Evolutionary conservation across 2,113 vertebrate species (phyloP).

Genomic region (Strix aluco): DNA sequence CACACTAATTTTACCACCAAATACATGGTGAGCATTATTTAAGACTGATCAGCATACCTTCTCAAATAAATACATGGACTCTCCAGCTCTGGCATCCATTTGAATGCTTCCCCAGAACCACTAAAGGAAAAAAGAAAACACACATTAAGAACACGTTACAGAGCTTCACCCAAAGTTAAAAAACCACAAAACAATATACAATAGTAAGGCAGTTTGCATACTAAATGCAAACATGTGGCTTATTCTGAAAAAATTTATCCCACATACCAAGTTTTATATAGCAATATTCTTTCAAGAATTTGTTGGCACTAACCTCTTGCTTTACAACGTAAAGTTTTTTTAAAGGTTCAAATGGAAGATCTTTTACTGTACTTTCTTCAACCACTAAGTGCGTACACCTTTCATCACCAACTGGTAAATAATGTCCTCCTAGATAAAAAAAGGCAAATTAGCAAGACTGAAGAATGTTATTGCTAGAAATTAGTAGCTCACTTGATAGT

Average conservation of each 20-base stretch:
- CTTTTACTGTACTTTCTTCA: conserved; percentile 92
- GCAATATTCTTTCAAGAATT: background rate
- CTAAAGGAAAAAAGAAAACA: conserved; percentile 63
- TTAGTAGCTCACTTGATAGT: background rate
- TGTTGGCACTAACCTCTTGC: conserved; percentile 86
- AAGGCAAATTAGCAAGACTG: background rate
- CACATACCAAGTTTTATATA: background rate
- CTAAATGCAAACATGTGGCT: background rate
- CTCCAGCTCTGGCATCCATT: conserved; percentile 97
- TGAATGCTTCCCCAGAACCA: conserved; percentile 99
- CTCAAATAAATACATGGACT: conserved; percentile 96
- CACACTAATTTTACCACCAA: background rate
- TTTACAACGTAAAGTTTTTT: conserved; percentile 94
- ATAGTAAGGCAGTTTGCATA: background rate
- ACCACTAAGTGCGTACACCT: conserved; percentile 93
- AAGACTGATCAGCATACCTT: conserved; percentile 78
- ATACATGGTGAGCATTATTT: accelerated
- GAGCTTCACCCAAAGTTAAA: background rate
- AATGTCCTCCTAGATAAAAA: conserved; percentile 80
- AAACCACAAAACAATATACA: background rate
- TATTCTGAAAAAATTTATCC: background rate
- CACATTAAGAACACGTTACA: background rate
- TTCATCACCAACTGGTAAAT: conserved; percentile 86
- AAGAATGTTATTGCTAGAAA: background rate
- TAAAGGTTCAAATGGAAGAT: conserved; percentile 86